phyloP scores from a whole-genome alignment of 2,888 invertebrate genomes.

The Dromius quadrimaculatus region DNA sequence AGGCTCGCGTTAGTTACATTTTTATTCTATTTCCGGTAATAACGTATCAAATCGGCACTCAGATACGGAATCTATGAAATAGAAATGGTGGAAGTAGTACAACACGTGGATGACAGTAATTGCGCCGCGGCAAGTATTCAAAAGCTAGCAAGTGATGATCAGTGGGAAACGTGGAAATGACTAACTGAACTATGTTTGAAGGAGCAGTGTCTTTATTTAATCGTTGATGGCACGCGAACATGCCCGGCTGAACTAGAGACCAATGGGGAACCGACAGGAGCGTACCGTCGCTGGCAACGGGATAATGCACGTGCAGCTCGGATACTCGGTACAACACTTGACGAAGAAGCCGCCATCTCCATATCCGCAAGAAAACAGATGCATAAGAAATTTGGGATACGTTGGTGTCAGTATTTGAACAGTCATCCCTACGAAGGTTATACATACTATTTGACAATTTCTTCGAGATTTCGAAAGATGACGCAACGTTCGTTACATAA shows the following conservation, averaged over 20 bases:
- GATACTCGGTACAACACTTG: slow-evolving; percentile 54
- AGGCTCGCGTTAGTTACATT: too few species aligned
- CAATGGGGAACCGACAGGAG: slow-evolving; percentile 52
- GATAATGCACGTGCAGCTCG: slow-evolving; percentile 55
- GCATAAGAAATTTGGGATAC: slow-evolving; percentile 51
- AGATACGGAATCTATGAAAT: too few species aligned
- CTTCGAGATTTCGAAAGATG: slow-evolving; percentile 51
- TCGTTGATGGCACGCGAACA: slow-evolving; percentile 53
- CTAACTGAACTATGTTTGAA: slow-evolving; percentile 56
- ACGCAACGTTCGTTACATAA: too few species aligned
- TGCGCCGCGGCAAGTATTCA: slow-evolving; percentile 45
- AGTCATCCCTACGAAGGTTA: slow-evolving; percentile 55
- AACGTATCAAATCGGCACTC: too few species aligned
- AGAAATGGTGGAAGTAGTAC: too few species aligned
- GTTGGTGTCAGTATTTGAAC: slow-evolving; percentile 53
- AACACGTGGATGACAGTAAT: slow-evolving; percentile 5
- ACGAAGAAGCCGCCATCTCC: slow-evolving; percentile 54
- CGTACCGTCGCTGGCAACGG: slow-evolving; percentile 53
- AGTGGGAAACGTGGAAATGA: slow-evolving; percentile 57
- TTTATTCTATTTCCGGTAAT: too few species aligned
- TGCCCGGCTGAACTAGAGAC: slow-evolving; percentile 52
- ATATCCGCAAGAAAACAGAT: slow-evolving; percentile 54
- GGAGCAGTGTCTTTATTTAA: slow-evolving; percentile 54
- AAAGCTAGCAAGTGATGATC: slow-evolving; percentile 53
- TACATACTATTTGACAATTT: slow-evolving; percentile 55